A percentile compares a stretch with the other conserved stretches of the same genome.
These are phyloP conservation scores for Drosophila sordidula DNA, from an alignment of 2,888 invertebrate genomes.

Conservation along the genomic window DNA sequence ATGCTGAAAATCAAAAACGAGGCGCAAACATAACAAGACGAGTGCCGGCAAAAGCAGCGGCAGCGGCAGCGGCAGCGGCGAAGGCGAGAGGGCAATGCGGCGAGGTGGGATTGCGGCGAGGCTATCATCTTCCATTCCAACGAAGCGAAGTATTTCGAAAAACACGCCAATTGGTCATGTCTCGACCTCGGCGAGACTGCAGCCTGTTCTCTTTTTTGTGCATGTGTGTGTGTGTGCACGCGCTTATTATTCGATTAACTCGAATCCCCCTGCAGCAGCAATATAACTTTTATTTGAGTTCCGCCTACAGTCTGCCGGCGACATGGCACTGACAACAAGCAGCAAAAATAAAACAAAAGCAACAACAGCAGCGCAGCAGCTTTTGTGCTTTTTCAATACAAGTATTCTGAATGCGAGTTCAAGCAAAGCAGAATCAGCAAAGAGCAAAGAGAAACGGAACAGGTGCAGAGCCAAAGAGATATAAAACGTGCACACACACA, in stretches of 20 bases:
- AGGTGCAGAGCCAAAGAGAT: constrained; percentile 42
- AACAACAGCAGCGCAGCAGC: constrained; percentile 13
- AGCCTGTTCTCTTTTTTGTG: constrained; percentile 17
- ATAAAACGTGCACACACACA: constrained; percentile 1
- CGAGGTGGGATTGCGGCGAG: constrained; percentile 36
- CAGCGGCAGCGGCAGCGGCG: neutral
- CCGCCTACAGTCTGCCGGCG: constrained; percentile 63
- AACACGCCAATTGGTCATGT: constrained; percentile 80
- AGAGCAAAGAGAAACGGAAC: constrained; percentile 37
- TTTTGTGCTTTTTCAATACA: constrained; percentile 15
- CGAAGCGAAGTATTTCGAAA: constrained; percentile 68
- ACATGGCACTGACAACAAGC: constrained; percentile 28
- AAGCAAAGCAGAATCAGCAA: constrained; percentile 27
- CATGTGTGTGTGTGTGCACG: constrained; percentile 39
- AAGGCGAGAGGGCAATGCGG: neutral
- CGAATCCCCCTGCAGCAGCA: constrained; percentile 79
- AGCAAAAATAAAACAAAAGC: constrained; percentile 2
- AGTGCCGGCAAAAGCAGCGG: constrained; percentile 30
- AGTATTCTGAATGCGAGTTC: constrained; percentile 5
- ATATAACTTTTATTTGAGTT: constrained; percentile 79
- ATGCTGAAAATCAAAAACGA: constrained; percentile 40
- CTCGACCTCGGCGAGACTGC: constrained; percentile 63
- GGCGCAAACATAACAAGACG: constrained; percentile 59
- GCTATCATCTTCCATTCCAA: constrained; percentile 74
- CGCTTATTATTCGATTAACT: constrained; percentile 78